Percentiles rank a stretch among this genome's conserved stretches.
phyloP scores from a whole-genome alignment of 2,888 invertebrate genomes.

The Malacosoma neustria region DNA sequence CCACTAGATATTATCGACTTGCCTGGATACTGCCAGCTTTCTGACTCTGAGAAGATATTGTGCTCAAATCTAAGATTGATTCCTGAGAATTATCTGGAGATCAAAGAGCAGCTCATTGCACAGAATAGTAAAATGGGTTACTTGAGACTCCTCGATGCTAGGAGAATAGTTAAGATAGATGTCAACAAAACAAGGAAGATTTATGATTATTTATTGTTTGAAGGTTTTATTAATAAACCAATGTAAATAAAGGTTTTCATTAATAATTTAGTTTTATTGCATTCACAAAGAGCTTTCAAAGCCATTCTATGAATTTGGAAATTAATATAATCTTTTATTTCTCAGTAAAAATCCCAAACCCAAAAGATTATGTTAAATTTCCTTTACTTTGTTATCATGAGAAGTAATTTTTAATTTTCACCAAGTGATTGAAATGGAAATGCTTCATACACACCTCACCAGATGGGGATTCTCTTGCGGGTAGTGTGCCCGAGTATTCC shows the following conservation, averaged over 20 bases:
- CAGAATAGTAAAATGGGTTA: constrained; percentile 86
- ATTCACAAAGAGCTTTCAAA: too few relatives aligned
- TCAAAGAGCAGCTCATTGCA: constrained; percentile 81
- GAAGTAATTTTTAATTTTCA: too few relatives aligned
- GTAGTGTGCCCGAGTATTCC: too few relatives aligned
- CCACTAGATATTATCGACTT: constrained; percentile 80
- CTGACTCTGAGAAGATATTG: constrained; percentile 80
- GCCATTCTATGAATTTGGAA: too few relatives aligned
- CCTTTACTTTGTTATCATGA: too few relatives aligned
- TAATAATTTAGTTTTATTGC: too few relatives aligned
- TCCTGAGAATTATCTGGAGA: constrained; percentile 86
- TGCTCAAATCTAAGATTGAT: constrained; percentile 85
- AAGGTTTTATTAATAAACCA: constrained; percentile 82
- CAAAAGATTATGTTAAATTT: too few relatives aligned
- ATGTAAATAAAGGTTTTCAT: constrained; percentile 24
- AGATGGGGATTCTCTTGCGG: too few relatives aligned
- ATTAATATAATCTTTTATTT: too few relatives aligned
- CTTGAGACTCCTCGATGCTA: constrained; percentile 86
- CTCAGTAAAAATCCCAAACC: too few relatives aligned
- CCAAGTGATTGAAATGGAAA: too few relatives aligned
- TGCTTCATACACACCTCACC: too few relatives aligned
- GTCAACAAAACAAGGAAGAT: constrained; percentile 94
- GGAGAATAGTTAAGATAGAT: constrained; percentile 91
- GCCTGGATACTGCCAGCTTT: constrained; percentile 85
- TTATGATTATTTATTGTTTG: constrained; percentile 83